Evolutionary conservation across 2,113 vertebrate species (phyloP).

Genomic region (Mohoua ochrocephala): DNA sequence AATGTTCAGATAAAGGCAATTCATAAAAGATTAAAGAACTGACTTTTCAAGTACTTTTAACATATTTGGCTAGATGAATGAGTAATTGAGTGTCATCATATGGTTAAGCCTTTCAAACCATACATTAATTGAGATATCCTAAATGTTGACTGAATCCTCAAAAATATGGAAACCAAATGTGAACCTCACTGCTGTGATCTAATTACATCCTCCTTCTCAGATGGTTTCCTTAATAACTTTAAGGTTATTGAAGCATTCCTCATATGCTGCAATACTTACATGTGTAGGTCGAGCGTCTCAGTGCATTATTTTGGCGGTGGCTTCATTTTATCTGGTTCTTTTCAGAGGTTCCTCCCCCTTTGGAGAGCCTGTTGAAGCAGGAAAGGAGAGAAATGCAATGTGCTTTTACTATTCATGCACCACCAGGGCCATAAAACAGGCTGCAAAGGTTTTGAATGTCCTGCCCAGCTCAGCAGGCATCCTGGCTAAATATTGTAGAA

Average conservation of each 20-base stretch:
- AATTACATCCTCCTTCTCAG: constrained; percentile 57
- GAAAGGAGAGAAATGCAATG: background rate
- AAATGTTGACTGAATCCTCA: constrained; percentile 42
- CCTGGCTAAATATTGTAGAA: background rate
- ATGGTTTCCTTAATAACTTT: constrained; percentile 54
- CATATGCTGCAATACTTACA: background rate
- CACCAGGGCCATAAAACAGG: background rate
- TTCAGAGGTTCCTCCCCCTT: background rate
- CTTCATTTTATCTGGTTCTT: background rate
- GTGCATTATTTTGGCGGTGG: background rate
- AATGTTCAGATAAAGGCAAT: constrained; percentile 44
- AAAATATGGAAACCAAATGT: constrained; percentile 71
- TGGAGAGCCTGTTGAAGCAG: background rate
- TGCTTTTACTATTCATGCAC: background rate
- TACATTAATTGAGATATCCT: constrained; percentile 68
- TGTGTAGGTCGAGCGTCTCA: background rate
- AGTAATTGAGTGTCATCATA: constrained; percentile 49
- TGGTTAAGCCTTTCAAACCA: constrained; percentile 47
- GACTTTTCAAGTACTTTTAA: constrained; percentile 43
- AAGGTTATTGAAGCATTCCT: constrained; percentile 33
- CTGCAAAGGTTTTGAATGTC: background rate
- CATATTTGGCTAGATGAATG: constrained; percentile 19
- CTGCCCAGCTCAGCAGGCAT: background rate
- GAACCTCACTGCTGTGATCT: constrained; percentile 36
- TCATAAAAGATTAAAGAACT: constrained; percentile 57